Percentiles rank a stretch among this genome's conserved stretches.
Conservation (phyloP, 1,140 invertebrate genomes). For the Scaptomyza hsui region DNA sequence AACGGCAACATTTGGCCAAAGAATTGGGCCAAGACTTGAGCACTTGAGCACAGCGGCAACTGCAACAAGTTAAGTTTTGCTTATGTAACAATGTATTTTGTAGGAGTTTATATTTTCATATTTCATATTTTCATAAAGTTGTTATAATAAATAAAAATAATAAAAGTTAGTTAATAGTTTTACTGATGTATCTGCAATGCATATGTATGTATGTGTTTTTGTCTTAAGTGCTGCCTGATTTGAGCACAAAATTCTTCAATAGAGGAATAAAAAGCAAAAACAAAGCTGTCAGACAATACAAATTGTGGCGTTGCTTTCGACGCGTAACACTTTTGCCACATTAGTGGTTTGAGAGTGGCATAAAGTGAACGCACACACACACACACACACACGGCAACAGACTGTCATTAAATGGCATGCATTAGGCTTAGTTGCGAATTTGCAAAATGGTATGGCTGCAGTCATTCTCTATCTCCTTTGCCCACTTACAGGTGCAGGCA, state of each 20-base stretch:
- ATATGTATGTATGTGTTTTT: constrained; percentile 1
- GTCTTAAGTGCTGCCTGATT: constrained; percentile 5
- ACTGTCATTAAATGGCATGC: constrained; percentile 44
- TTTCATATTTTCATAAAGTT: no score
- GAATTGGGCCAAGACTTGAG: not conserved
- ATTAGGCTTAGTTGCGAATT: constrained; percentile 56
- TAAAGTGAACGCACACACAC: constrained; percentile 9
- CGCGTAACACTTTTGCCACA: constrained; percentile 35
- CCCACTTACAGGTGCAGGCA: constrained; percentile 20
- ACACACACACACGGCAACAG: constrained; percentile 3
- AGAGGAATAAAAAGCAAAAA: constrained; percentile 33
- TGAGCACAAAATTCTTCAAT: not conserved
- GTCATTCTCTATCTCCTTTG: not conserved
- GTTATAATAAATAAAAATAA: not conserved
- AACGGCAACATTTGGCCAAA: not conserved
- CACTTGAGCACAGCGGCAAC: not conserved
- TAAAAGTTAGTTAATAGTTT: no score
- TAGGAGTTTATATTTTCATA: not conserved
- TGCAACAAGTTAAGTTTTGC: not conserved
- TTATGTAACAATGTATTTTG: constrained; percentile 5
- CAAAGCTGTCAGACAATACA: constrained; percentile 45
- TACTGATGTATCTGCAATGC: not conserved
- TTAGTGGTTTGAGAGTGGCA: not conserved
- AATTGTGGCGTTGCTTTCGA: constrained; percentile 31
- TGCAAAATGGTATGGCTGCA: constrained; percentile 36